A percentile compares a stretch with the other conserved stretches of the same genome.
phyloP scores from a whole-genome alignment of 2,797 vertebrate genomes.

The Anabas testudineus region DNA sequence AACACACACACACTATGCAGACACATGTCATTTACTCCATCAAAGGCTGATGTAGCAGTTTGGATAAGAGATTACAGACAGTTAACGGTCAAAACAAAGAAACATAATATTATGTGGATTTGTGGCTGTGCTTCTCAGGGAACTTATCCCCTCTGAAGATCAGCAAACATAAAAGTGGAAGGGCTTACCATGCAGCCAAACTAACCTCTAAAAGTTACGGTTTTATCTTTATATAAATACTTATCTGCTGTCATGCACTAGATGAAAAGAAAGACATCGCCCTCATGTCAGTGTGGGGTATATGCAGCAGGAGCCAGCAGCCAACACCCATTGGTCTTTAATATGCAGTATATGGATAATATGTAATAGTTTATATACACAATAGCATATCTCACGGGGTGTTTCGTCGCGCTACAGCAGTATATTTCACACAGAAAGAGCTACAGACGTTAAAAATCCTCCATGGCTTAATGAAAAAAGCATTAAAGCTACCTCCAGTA shows the following conservation, averaged over 20 bases:
- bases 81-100: slow-evolving; percentile 50
- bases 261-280: background rate
- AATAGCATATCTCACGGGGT: slow-evolving; percentile 4
- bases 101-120: slow-evolving; percentile 46
- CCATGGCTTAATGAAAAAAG: slow-evolving; percentile 21
- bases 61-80: slow-evolving; percentile 49
- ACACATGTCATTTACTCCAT: slow-evolving; percentile 67
- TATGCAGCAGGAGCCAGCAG: background rate
- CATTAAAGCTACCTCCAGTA: slow-evolving; percentile 17
- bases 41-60: slow-evolving; percentile 61
- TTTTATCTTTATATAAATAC: background rate
- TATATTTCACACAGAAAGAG: slow-evolving; percentile 7
- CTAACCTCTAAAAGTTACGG: background rate
- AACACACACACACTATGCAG: slow-evolving; percentile 55
- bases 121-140: slow-evolving; percentile 29
- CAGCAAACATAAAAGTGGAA: background rate
- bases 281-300: background rate
- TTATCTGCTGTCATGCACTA: background rate
- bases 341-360: background rate
- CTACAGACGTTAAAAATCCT: slow-evolving; percentile 16
- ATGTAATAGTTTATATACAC: background rate
- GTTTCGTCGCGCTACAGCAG: background rate
- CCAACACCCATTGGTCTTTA: slow-evolving; percentile 5
- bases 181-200: background rate
- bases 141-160: background rate